Evolutionary conservation across 1,140 invertebrate genomes (phyloP).

Genomic region (Mamestra configurata): DNA sequence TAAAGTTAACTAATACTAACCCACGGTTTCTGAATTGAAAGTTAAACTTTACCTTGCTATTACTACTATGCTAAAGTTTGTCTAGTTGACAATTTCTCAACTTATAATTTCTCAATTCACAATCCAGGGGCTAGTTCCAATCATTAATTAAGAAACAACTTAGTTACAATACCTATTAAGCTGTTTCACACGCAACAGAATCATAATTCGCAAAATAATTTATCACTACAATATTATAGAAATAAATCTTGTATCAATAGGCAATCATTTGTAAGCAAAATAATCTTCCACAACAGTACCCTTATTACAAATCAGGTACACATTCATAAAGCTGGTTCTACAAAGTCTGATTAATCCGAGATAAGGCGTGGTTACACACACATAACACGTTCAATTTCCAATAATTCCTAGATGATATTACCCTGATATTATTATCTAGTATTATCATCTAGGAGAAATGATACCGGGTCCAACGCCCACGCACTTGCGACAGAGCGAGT

Average conservation of each 20-base stretch:
- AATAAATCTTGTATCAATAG: background rate
- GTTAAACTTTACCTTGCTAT: no score
- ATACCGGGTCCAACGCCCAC: background rate
- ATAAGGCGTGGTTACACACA: conserved; percentile 19
- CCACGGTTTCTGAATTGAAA: no score
- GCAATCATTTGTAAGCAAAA: conserved; percentile 11
- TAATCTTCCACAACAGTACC: background rate
- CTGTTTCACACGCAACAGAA: background rate
- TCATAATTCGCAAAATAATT: background rate
- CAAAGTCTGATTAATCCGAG: conserved; percentile 17
- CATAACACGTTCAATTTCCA: background rate
- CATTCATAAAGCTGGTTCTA: conserved; percentile 21
- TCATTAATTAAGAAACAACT: no score
- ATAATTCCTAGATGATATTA: conserved; percentile 32
- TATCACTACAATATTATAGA: background rate
- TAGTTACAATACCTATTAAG: background rate
- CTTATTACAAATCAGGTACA: background rate
- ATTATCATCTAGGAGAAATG: conserved; percentile 7
- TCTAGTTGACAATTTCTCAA: no score
- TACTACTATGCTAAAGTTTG: no score
- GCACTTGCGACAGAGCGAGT: background rate
- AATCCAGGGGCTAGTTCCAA: no score
- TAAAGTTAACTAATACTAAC: no score
- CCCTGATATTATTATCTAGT: conserved; percentile 33
- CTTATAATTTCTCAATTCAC: no score